Conservation (phyloP, 1,140 invertebrate species). For the Pomacea maculata region DNA sequence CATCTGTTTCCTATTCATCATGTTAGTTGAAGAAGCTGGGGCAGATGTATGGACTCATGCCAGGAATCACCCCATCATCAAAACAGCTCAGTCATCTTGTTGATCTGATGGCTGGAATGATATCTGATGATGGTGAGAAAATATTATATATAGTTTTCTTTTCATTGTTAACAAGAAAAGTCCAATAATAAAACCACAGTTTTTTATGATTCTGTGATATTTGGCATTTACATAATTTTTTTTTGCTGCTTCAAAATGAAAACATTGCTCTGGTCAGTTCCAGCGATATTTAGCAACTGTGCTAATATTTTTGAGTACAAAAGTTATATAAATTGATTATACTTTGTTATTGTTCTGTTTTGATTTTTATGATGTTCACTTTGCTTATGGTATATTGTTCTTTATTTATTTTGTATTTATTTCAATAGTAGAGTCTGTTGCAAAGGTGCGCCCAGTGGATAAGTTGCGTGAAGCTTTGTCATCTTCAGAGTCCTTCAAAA, state of each 20-base stretch:
- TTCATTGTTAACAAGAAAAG: background rate
- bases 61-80: constrained; percentile 78
- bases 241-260: no score
- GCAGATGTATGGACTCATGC: constrained; percentile 90
- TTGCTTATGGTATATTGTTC: background rate
- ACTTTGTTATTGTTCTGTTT: background rate
- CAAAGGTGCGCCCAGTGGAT: constrained; percentile 73
- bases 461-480: constrained; percentile 90
- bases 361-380: constrained; percentile 1
- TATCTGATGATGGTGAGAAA: constrained; percentile 3
- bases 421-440: background rate
- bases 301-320: no score
- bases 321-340: background rate
- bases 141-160: no score
- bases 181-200: background rate
- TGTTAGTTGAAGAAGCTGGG: constrained; percentile 71
- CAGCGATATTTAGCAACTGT: no score
- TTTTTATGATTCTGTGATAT: background rate
- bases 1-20: constrained; percentile 12
- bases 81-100: constrained; percentile 90
- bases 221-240: background rate
- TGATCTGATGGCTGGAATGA: constrained; percentile 88
- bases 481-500: constrained; percentile 87
- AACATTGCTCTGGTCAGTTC: no score
- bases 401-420: no score